Evolutionary conservation across 53 echinoderm and acorn worm genomes (phyloP).

Genomic region (Henricia sp.): DNA sequence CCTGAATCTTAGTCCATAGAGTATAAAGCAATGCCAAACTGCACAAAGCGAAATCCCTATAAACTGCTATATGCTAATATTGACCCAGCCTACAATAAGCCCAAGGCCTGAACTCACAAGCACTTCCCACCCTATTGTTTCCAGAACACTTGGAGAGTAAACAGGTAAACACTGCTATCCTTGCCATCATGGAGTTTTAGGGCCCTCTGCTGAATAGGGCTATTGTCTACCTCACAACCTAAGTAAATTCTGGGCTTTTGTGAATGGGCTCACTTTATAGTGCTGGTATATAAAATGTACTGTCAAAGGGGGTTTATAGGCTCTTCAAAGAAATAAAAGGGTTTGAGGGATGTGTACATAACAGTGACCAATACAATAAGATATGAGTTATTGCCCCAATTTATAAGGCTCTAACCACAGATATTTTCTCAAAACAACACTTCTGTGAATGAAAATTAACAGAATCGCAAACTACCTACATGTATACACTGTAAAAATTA

Average conservation of each 20-base stretch:
- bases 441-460: too few species aligned
- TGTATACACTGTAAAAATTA: too few species aligned
- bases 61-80: conserved; percentile 4
- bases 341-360: neutral
- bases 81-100: neutral
- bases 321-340: conserved; percentile 15
- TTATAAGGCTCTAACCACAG: too few species aligned
- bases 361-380: neutral
- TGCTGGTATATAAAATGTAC: neutral
- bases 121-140: conserved; percentile 31
- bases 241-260: conserved; percentile 23
- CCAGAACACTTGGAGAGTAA: conserved; percentile 10
- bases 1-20: too few species aligned
- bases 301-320: conserved; percentile 21
- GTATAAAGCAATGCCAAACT: too few species aligned
- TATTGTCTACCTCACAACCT: neutral
- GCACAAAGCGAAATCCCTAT: too few species aligned
- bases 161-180: conserved; percentile 25
- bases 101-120: conserved; percentile 7
- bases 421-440: too few species aligned
- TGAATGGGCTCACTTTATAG: conserved; percentile 11
- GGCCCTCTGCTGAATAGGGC: neutral
- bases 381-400: too few species aligned
- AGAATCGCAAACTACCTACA: too few species aligned
- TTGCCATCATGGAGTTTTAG: neutral